Percentiles rank a stretch among this genome's conserved stretches.
These are phyloP conservation scores for Colletes collaris DNA, from an alignment of 2,888 invertebrate species.

Conservation along the genomic window DNA sequence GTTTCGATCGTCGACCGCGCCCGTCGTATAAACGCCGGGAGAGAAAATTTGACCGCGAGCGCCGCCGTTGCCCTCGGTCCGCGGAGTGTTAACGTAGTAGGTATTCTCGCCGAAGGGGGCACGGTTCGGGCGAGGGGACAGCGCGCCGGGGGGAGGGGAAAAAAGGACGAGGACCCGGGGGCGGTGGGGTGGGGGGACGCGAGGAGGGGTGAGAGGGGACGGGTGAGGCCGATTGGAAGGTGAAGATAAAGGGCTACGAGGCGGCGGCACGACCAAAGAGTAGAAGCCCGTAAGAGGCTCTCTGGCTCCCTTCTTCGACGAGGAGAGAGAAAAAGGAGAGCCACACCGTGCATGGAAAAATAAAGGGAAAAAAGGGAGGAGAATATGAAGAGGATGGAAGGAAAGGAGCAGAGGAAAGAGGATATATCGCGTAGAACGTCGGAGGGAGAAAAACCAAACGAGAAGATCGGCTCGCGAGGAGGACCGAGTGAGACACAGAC, in stretches of 20 bases:
- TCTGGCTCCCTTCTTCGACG: conserved; percentile 57
- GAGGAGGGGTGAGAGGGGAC: conserved; percentile 39
- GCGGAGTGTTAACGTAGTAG: conserved; percentile 52
- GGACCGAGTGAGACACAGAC: conserved; percentile 9
- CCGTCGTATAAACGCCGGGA: conserved; percentile 26
- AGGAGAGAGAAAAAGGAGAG: conserved; percentile 63
- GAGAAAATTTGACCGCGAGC: conserved; percentile 56
- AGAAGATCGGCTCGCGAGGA: conserved; percentile 15
- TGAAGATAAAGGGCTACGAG: conserved; percentile 76
- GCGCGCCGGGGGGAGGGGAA: conserved; percentile 3
- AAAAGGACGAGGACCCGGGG: conserved; percentile 10
- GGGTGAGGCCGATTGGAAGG: conserved; percentile 72
- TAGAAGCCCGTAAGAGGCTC: conserved; percentile 71
- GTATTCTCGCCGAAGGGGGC: conserved; percentile 26
- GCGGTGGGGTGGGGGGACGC: conserved; percentile 31
- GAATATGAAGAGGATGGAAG: conserved; percentile 34
- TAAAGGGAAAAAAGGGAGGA: conserved; percentile 50
- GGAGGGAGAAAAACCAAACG: conserved; percentile 28
- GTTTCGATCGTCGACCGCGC: conserved; percentile 20
- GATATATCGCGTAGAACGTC: conserved; percentile 17
- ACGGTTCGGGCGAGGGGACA: conserved; percentile 11
- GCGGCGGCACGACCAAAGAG: conserved; percentile 74
- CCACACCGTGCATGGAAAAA: conserved; percentile 68
- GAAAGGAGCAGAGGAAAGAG: conserved; percentile 32
- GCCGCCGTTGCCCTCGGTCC: conserved; percentile 26